Evolutionary conservation across 2,888 invertebrate species (phyloP), one percentile per base, ranked within the genome.

Genomic region (Perizoma flavofasciatum): DNA sequence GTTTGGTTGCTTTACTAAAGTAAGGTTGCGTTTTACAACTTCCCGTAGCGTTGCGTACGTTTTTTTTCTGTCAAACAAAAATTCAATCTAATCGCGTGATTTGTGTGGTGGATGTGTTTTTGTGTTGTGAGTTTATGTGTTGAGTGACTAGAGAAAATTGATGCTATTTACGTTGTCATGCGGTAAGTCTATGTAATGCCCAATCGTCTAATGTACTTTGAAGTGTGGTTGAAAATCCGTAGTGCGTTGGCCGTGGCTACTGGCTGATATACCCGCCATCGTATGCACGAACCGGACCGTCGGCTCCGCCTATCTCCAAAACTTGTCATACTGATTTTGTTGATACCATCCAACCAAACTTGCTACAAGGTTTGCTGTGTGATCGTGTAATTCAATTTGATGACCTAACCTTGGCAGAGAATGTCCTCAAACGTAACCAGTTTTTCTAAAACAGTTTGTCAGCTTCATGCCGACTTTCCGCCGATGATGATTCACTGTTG

Each of bases 201-300:
- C n/a, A n/a, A 5, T 10, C 6, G 32, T 60, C 47, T 47, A 49
- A 52, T 51, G 35, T 35, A 37, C 8, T 34, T 8, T 7, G 49
- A 53, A 37, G 47, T 50, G n/a, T 33, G 11, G 7, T 46, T 49
- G 35, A 44, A 41, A 40, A 40, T 35, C 41, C 0, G 11, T 45
- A 39, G 22, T 54, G 22, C 43, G 54, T 51, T 53, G 46, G 37
- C 45, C 10, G 41, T 37, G 46, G 37, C 37, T 37, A 5, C 6
- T 33, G 40, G 32, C 37, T 57, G 88, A 89, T 89, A 86, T 83
- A 91, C 91, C 58, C 92, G 92, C 92, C 92, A 92, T 90, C 88
- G 85, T 85, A 49, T 22, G 48, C 11, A 47, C 85, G 84, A 86
- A 86, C 86, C 79, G 80, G 78, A 77, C 78, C 71, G 70, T 75